Evolutionary conservation across 2,888 invertebrate genomes (phyloP).

Genomic region (Drosophila mayaguana): DNA sequence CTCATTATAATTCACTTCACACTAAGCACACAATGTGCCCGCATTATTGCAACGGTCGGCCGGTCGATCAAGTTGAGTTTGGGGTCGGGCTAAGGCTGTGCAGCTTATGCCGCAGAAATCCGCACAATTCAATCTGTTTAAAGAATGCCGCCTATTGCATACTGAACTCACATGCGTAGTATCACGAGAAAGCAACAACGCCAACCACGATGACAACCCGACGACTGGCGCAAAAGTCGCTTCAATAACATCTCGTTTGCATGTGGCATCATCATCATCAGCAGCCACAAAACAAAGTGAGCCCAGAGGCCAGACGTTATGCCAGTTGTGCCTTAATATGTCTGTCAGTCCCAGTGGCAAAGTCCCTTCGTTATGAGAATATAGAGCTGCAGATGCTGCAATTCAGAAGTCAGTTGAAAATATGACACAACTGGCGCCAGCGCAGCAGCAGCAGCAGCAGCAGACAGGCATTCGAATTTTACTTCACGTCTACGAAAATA

Average conservation of each 20-base stretch:
- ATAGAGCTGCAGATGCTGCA: constrained; percentile 40
- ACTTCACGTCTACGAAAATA: constrained; percentile 12
- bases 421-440: constrained; percentile 63
- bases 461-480: constrained; percentile 10
- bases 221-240: constrained; percentile 34
- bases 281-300: constrained; percentile 33
- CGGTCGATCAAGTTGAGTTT: constrained; percentile 34
- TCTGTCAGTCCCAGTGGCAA: constrained; percentile 10
- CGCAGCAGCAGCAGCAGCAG: constrained; percentile 13
- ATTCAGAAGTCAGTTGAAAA: constrained; percentile 40
- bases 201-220: constrained; percentile 35
- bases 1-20: constrained; percentile 68
- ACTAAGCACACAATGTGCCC: constrained; percentile 63
- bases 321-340: constrained; percentile 39
- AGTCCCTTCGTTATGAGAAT: constrained; percentile 5
- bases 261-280: constrained; percentile 58
- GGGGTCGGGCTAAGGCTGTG: constrained; percentile 19
- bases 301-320: constrained; percentile 37
- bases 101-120: constrained; percentile 44
- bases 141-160: constrained; percentile 56
- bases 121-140: constrained; percentile 58
- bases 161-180: constrained; percentile 44
- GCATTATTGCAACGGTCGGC: constrained; percentile 52
- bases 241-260: constrained; percentile 60
- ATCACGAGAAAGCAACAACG: constrained; percentile 27